Conservation (phyloP, 2,888 invertebrate genomes). For the Himalopsyche kuldschensis region DNA sequence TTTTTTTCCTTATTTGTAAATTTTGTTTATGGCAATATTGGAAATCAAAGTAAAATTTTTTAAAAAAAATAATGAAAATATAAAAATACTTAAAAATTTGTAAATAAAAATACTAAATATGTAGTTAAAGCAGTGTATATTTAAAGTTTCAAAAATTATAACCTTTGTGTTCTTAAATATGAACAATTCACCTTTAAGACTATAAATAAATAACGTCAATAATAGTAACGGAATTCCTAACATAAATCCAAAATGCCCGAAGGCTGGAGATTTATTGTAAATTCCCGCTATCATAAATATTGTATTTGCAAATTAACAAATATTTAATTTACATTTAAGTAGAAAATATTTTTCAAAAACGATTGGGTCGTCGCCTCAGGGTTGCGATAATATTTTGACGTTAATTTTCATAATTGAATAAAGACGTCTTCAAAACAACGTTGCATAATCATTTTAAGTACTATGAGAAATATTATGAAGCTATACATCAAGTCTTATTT, state of each 20-base stretch:
- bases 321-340: background rate
- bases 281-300: background rate
- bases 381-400: background rate
- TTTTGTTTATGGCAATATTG: no score
- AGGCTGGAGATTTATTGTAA: background rate
- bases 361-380: background rate
- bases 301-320: background rate
- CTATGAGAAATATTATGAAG: background rate
- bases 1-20: no score
- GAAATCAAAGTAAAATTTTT: no score
- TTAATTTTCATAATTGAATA: constrained; percentile 1
- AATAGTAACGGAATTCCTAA: background rate
- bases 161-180: constrained; percentile 11
- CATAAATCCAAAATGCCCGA: background rate
- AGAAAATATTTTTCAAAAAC: background rate
- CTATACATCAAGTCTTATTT: background rate
- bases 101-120: no score
- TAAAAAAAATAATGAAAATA: no score
- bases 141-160: background rate
- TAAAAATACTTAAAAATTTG: no score
- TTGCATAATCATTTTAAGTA: background rate
- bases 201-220: background rate
- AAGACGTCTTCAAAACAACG: background rate
- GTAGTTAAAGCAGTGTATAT: no score
- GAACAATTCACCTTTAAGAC: constrained; percentile 18